Evolutionary conservation across 2,888 invertebrate species (phyloP).

Genomic region (Deroplatys truncata): DNA sequence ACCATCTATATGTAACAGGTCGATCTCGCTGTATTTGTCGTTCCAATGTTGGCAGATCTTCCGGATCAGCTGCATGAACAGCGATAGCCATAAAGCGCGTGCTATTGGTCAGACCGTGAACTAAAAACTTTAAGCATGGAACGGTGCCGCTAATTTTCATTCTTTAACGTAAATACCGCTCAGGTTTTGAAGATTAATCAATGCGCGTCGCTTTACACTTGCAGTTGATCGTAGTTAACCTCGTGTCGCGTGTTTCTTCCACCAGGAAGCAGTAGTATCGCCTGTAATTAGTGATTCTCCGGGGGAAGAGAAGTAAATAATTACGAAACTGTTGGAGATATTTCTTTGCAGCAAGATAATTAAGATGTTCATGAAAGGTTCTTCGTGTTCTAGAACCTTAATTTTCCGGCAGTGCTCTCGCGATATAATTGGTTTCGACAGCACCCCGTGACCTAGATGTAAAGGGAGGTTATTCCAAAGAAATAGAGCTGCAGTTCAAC

Average conservation of each 20-base stretch:
- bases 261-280: neutral
- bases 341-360: neutral
- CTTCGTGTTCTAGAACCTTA: neutral
- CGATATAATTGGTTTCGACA: neutral
- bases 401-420: neutral
- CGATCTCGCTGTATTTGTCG: too few species aligned
- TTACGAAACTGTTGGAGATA: neutral
- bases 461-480: too few species aligned
- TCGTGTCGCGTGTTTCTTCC: neutral
- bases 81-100: too few species aligned
- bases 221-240: neutral
- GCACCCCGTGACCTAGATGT: neutral
- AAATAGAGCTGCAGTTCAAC: neutral
- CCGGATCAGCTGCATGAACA: too few species aligned
- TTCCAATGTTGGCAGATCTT: too few species aligned
- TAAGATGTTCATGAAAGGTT: neutral
- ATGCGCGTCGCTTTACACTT: too few species aligned
- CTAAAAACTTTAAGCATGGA: too few species aligned
- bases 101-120: too few species aligned
- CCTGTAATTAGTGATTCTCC: neutral
- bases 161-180: too few species aligned
- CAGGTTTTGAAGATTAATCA: neutral
- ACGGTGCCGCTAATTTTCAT: neutral
- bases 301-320: neutral
- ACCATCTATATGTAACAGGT: too few species aligned